A percentile compares a stretch with the other conserved stretches of the same genome.
Conservation (phyloP, 2,797 vertebrate species). For the Intellagama lesueurii region DNA sequence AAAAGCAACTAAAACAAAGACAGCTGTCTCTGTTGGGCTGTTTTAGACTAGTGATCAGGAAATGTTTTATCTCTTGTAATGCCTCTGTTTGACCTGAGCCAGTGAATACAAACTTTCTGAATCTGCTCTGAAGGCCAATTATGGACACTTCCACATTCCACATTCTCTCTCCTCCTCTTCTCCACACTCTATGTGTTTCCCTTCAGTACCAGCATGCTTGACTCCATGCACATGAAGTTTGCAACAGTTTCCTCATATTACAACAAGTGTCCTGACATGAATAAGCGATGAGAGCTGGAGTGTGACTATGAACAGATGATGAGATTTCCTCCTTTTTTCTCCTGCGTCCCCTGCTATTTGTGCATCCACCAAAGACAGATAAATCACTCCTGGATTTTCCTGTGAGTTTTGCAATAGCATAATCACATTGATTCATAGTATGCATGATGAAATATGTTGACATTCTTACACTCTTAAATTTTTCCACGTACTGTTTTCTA, state of each 20-base stretch:
- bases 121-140: too few relatives aligned
- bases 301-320: neutral
- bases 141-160: too few relatives aligned
- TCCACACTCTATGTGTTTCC: too few relatives aligned
- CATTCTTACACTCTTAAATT: neutral
- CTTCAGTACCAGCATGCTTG: neutral
- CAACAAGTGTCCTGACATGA: neutral
- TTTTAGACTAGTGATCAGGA: too few relatives aligned
- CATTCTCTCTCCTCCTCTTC: too few relatives aligned
- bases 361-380: neutral
- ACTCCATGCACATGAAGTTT: neutral
- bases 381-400: neutral
- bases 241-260: too few relatives aligned
- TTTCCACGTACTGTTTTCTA: neutral
- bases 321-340: too few relatives aligned
- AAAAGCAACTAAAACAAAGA: too few relatives aligned
- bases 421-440: neutral
- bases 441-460: neutral
- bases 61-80: too few relatives aligned
- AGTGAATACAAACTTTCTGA: too few relatives aligned
- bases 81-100: too few relatives aligned
- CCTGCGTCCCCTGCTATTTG: neutral
- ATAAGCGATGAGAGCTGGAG: neutral
- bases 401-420: neutral
- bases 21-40: too few relatives aligned